Conservation (phyloP, 2,888 invertebrate genomes). For the Hydraecia micacea region DNA sequence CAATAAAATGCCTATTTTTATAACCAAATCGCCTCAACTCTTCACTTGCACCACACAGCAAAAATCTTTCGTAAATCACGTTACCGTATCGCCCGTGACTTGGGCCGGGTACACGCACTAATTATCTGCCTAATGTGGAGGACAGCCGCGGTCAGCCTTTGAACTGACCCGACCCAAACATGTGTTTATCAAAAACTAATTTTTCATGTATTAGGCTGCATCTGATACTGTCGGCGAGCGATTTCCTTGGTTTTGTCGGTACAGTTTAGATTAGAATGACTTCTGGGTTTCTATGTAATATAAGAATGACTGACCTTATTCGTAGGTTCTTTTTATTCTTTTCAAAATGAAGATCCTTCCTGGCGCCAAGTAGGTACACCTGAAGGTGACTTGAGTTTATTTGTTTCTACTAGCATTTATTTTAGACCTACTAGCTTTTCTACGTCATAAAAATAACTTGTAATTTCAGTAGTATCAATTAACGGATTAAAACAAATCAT, state of each 20-base stretch:
- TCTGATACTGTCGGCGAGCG: neutral
- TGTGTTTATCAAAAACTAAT: conserved; percentile 9
- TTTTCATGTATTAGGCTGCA: neutral
- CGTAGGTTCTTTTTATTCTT: neutral
- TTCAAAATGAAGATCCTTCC: neutral
- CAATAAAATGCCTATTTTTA: neutral
- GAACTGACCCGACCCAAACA: conserved; percentile 1
- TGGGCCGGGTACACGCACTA: conserved; percentile 51
- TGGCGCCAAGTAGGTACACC: too few species aligned
- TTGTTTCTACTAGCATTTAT: neutral
- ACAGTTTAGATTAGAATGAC: neutral
- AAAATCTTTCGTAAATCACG: conserved; percentile 26
- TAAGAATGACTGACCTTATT: neutral
- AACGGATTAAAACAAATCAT: neutral
- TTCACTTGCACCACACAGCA: conserved; percentile 13
- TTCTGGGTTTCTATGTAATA: neutral
- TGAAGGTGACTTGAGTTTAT: neutral
- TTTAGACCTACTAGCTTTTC: neutral
- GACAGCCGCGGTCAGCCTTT: conserved; percentile 42
- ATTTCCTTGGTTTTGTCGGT: neutral
- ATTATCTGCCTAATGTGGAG: conserved; percentile 56
- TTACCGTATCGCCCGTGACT: conserved; percentile 12
- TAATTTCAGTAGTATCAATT: too few species aligned
- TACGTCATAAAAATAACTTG: neutral
- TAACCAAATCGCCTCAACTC: neutral